Evolutionary conservation across 2,888 invertebrate species (phyloP).

Genomic region (Heteromyza rotundicornis): DNA sequence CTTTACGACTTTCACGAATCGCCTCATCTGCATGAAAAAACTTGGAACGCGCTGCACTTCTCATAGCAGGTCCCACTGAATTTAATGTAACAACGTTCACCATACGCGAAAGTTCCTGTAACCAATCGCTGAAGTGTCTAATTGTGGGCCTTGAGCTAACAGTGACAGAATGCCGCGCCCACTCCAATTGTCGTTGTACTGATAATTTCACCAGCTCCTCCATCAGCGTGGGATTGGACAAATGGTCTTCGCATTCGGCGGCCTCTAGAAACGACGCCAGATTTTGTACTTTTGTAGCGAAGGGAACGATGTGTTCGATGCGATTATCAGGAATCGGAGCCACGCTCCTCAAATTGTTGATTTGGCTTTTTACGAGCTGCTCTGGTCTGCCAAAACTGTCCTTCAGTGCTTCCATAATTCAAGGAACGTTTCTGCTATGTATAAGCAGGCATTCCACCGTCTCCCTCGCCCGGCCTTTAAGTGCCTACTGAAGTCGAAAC

Average conservation of each 20-base stretch:
- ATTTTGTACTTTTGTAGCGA: slow-evolving; percentile 29
- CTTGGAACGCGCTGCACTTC: too few relatives aligned
- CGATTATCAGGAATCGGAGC: slow-evolving; percentile 15
- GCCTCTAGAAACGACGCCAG: slow-evolving; percentile 25
- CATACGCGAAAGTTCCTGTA: slow-evolving; percentile 20
- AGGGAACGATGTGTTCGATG: slow-evolving; percentile 19
- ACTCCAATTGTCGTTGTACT: slow-evolving; percentile 22
- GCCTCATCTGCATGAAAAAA: too few relatives aligned
- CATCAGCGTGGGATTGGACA: slow-evolving; percentile 26
- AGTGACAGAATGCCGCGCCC: slow-evolving; percentile 15
- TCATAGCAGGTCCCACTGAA: too few relatives aligned
- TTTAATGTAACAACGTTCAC: slow-evolving; percentile 11
- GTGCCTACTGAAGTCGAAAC: too few relatives aligned
- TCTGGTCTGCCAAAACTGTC: too few relatives aligned
- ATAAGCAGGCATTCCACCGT: slow-evolving; percentile 24
- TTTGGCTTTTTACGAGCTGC: slow-evolving; percentile 21
- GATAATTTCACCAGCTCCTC: slow-evolving; percentile 24
- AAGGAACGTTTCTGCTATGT: slow-evolving; percentile 7
- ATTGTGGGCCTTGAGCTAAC: slow-evolving; percentile 18
- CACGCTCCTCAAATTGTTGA: slow-evolving; percentile 11
- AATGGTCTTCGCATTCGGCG: slow-evolving; percentile 22
- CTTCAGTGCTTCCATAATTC: neutral
- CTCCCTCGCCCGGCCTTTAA: too few relatives aligned
- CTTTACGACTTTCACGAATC: too few relatives aligned
- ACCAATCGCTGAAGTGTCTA: too few relatives aligned